Conservation (phyloP, 2,113 vertebrate genomes). For the Bos javanicus region DNA sequence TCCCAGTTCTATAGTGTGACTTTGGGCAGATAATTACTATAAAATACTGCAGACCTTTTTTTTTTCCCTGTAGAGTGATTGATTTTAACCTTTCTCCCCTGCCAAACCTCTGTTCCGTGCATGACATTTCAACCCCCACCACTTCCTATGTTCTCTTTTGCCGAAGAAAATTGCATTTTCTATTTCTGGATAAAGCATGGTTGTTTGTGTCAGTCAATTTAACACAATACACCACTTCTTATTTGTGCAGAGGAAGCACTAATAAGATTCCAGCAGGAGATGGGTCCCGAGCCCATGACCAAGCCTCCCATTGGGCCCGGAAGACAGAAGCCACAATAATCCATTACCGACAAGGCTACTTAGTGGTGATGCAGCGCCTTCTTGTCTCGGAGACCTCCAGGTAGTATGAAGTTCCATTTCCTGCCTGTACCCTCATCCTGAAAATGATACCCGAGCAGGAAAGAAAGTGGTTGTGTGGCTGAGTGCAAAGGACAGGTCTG, state of each 20-base stretch:
- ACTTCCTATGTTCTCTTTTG: slow-evolving; percentile 73
- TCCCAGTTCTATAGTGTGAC: slow-evolving; percentile 21
- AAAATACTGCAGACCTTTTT: slow-evolving; percentile 49
- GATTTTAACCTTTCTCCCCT: slow-evolving; percentile 77
- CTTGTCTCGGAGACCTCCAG: slow-evolving; percentile 22
- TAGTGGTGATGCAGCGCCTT: slow-evolving; percentile 53
- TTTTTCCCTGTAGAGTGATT: slow-evolving; percentile 50
- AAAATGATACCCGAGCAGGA: neutral
- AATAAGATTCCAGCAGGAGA: slow-evolving; percentile 72
- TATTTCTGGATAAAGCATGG: slow-evolving; percentile 76
- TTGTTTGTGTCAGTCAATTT: slow-evolving; percentile 79
- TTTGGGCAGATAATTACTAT: slow-evolving; percentile 60
- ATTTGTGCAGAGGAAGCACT: slow-evolving; percentile 74
- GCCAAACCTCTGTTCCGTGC: slow-evolving; percentile 71
- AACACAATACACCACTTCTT: slow-evolving; percentile 73
- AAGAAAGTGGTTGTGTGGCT: neutral
- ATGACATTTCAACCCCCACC: slow-evolving; percentile 74
- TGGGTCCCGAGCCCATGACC: slow-evolving; percentile 57
- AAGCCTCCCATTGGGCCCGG: slow-evolving; percentile 38
- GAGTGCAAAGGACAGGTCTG: neutral
- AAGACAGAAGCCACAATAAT: slow-evolving; percentile 62
- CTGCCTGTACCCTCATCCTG: neutral
- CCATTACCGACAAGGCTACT: slow-evolving; percentile 48
- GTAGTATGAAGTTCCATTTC: neutral
- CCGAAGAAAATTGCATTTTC: slow-evolving; percentile 77